phyloP scores from a whole-genome alignment of 2,797 vertebrate genomes.

The Etheostoma nigrum region DNA sequence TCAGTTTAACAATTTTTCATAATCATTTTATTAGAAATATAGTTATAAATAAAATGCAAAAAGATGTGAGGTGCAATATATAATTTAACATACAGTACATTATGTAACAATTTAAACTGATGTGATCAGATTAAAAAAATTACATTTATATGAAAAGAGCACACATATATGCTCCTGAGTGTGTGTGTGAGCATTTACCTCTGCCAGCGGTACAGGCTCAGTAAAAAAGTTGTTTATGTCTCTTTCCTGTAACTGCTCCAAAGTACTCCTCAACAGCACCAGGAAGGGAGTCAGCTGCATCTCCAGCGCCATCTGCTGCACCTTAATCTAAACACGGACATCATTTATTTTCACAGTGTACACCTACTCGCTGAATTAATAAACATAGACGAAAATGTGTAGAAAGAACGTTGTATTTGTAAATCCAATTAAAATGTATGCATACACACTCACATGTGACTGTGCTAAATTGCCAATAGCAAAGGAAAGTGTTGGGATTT shows the following conservation, averaged over 20 bases:
- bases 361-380: not conserved
- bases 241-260: conserved; percentile 97
- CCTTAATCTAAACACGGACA: conserved; percentile 90
- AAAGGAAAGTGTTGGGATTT: not conserved
- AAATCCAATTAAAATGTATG: not conserved
- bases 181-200: conserved; percentile 83
- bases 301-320: conserved; percentile 97
- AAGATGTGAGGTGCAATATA: not conserved
- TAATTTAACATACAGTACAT: not conserved
- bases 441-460: not conserved
- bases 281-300: conserved; percentile 98
- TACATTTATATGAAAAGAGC: not conserved
- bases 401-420: not conserved
- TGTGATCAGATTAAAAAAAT: not conserved
- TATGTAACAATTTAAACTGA: not conserved
- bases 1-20: not conserved
- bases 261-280: conserved; percentile 93
- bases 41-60: not conserved
- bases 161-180: not conserved
- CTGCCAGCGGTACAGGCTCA: conserved; percentile 96
- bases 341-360: not conserved
- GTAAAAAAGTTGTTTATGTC: conserved; percentile 99
- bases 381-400: not conserved
- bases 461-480: not conserved
- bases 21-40: not conserved